These are phyloP conservation scores for Morus bassanus DNA, from an alignment of 2,797 vertebrate genomes.

Conservation along the genomic window DNA sequence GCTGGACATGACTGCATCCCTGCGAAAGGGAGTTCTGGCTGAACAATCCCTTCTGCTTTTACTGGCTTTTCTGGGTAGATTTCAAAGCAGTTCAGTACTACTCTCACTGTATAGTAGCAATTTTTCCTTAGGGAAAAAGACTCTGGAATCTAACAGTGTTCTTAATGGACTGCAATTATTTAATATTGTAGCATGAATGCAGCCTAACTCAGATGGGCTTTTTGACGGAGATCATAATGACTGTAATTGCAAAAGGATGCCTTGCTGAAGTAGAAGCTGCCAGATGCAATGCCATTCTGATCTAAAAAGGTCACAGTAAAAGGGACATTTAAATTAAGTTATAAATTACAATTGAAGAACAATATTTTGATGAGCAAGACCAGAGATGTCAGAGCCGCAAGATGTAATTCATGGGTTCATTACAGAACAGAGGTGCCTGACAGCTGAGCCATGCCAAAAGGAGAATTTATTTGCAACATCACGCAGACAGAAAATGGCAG, in stretches of 20 bases:
- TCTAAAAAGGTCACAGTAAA: constrained; percentile 76
- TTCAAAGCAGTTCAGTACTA: background rate
- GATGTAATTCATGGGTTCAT: constrained; percentile 84
- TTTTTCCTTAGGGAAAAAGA: background rate
- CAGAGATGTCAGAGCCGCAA: constrained; percentile 76
- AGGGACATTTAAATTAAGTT: constrained; percentile 80
- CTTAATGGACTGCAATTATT: constrained; percentile 63
- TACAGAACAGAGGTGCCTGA: constrained; percentile 77
- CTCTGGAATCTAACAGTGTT: constrained; percentile 28
- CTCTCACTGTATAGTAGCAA: background rate
- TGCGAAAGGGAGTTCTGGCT: fast-evolving
- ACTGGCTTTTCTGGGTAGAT: background rate
- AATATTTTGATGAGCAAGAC: constrained; percentile 82
- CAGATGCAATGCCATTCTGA: constrained; percentile 67
- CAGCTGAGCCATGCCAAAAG: constrained; percentile 80
- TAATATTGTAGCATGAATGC: constrained; percentile 20
- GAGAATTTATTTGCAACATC: constrained; percentile 78
- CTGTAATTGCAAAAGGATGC: constrained; percentile 69
- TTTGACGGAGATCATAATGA: constrained; percentile 41
- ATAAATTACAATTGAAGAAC: constrained; percentile 83
- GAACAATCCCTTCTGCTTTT: background rate
- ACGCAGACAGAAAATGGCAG: constrained; percentile 72
- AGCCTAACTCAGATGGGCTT: constrained; percentile 38
- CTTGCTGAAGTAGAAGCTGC: constrained; percentile 60
- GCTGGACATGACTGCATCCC: background rate